phyloP scores from a whole-genome alignment of 1,140 invertebrate genomes.

The Drosophila insularis region DNA sequence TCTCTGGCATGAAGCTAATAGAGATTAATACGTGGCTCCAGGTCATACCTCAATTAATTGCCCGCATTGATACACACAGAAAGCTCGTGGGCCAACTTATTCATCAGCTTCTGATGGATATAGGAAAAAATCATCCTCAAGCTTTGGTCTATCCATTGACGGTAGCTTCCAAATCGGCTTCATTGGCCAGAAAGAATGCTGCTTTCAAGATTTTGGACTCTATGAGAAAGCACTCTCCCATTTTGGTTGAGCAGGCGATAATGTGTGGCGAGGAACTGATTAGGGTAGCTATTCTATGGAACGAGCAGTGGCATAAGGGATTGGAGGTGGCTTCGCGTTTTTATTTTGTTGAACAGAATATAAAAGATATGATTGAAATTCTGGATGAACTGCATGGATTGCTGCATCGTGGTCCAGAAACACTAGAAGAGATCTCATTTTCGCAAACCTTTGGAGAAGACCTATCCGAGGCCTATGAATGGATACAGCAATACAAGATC shows the following conservation, averaged over 20 bases:
- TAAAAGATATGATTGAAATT: constrained; percentile 97
- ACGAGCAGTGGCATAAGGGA: constrained; percentile 99
- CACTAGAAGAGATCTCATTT: constrained; percentile 98
- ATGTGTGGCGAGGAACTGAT: constrained; percentile 98
- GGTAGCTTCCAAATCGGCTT: constrained; percentile 97
- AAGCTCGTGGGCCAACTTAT: constrained; percentile 94
- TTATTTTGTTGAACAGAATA: constrained; percentile 97
- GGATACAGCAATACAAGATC: constrained; percentile 94
- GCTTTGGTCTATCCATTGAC: constrained; percentile 98
- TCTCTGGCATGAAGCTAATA: constrained; percentile 95
- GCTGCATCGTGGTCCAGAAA: constrained; percentile 96
- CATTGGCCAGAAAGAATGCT: constrained; percentile 91
- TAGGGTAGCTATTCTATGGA: constrained; percentile 99
- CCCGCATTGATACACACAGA: constrained; percentile 96
- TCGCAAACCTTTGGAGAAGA: constrained; percentile 97
- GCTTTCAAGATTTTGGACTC: constrained; percentile 97
- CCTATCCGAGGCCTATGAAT: constrained; percentile 95
- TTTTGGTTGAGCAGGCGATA: constrained; percentile 95
- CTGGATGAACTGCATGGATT: constrained; percentile 97
- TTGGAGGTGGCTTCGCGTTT: constrained; percentile 98
- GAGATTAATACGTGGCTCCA: constrained; percentile 99
- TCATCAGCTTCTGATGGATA: constrained; percentile 96
- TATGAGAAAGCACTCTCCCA: constrained; percentile 96
- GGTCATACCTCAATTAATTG: constrained; percentile 99
- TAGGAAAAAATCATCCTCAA: constrained; percentile 94